Conservation (phyloP, 2,113 vertebrate genomes). For the Ictalurus furcatus region DNA sequence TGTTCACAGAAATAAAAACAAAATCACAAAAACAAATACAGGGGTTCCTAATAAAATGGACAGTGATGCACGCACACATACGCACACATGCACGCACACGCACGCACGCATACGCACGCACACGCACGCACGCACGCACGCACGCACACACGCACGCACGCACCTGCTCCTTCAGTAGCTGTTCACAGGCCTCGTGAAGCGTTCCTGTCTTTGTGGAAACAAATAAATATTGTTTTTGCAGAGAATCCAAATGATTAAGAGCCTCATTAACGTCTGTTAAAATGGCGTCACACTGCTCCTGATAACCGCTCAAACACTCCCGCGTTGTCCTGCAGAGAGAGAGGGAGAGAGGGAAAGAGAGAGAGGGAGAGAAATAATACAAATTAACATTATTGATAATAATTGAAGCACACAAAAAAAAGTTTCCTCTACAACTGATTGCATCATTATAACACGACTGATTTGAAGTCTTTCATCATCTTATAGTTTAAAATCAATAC, state of each 20-base stretch:
- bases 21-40: not conserved
- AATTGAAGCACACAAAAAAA: too few species aligned
- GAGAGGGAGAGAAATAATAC: not conserved
- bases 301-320: slow-evolving; percentile 88
- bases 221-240: slow-evolving; percentile 96
- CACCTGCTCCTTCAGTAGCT: slow-evolving; percentile 96
- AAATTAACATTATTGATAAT: too few species aligned
- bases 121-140: slow-evolving; percentile 65
- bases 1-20: not conserved
- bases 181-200: slow-evolving; percentile 93
- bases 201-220: slow-evolving; percentile 96
- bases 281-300: slow-evolving; percentile 94
- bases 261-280: slow-evolving; percentile 87
- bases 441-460: too few species aligned
- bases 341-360: slow-evolving; percentile 21
- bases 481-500: too few species aligned
- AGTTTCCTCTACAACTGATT: too few species aligned
- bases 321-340: slow-evolving; percentile 82
- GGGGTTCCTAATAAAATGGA: too few species aligned
- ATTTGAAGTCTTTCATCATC: too few species aligned
- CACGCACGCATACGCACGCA: slow-evolving; percentile 54
- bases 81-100: slow-evolving; percentile 62
- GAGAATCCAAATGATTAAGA: slow-evolving; percentile 88
- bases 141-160: slow-evolving; percentile 67
- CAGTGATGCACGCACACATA: slow-evolving; percentile 61